Evolutionary conservation across 2,113 vertebrate genomes (phyloP).

Genomic region (Ailurus styani): DNA sequence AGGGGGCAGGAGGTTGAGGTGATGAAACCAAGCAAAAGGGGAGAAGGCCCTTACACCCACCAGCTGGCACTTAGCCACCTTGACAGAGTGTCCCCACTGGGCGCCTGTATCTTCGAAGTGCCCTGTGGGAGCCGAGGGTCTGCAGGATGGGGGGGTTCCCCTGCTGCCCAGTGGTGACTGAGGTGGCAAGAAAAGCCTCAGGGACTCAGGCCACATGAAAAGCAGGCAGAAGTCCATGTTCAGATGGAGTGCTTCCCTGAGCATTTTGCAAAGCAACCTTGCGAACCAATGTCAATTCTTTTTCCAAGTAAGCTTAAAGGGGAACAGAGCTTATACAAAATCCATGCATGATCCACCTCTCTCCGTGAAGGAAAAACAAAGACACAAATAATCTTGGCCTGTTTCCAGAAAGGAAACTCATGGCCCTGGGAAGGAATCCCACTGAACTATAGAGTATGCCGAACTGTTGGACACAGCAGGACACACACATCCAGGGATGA

Average conservation of each 20-base stretch:
- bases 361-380: background rate
- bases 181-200: background rate
- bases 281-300: background rate
- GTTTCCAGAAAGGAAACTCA: background rate
- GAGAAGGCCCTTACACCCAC: background rate
- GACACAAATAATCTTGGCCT: background rate
- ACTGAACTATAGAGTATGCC: background rate
- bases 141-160: background rate
- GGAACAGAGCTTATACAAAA: background rate
- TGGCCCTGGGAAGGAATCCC: background rate
- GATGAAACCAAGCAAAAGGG: background rate
- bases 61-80: background rate
- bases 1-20: background rate
- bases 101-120: background rate
- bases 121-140: rapidly evolving
- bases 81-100: background rate
- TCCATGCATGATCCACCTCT: background rate
- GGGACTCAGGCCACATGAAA: background rate
- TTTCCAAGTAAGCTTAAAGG: background rate
- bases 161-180: rapidly evolving
- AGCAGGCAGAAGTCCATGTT: background rate
- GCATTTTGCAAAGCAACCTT: background rate
- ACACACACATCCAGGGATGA: background rate
- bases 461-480: background rate
- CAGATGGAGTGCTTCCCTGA: background rate